Conservation (phyloP, 1,140 invertebrate species). For the Drosophila pseudoobscura region DNA sequence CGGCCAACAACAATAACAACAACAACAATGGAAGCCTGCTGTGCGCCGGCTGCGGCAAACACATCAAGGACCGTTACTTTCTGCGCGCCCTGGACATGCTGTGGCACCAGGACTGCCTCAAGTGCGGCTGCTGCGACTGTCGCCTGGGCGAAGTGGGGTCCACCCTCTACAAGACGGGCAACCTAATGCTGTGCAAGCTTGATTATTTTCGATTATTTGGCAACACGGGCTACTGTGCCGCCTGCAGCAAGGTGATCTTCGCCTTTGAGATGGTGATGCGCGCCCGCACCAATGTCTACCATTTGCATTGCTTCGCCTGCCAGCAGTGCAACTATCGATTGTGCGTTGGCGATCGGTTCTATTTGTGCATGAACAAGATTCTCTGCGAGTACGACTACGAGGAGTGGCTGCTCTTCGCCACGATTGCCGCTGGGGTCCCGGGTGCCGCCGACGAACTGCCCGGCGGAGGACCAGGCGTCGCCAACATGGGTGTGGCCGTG, state of each 20-base stretch:
- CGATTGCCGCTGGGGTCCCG: slow-evolving; percentile 85
- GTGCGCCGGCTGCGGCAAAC: slow-evolving; percentile 93
- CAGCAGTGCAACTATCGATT: slow-evolving; percentile 99
- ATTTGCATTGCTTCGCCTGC: slow-evolving; percentile 99
- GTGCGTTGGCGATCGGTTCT: slow-evolving; percentile 98
- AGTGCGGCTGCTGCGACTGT: slow-evolving; percentile 98
- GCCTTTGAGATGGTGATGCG: slow-evolving; percentile 99
- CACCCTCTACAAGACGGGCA: slow-evolving; percentile 97
- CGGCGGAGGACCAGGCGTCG: slow-evolving; percentile 35
- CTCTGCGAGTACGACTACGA: slow-evolving; percentile 99
- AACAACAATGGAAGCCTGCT: slow-evolving; percentile 87
- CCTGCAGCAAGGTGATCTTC: slow-evolving; percentile 97
- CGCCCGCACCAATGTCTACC: slow-evolving; percentile 97
- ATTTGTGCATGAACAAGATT: slow-evolving; percentile 98
- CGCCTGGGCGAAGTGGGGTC: slow-evolving; percentile 98
- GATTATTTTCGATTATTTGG: slow-evolving; percentile 97
- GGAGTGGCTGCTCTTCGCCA: slow-evolving; percentile 94
- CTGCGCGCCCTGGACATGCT: slow-evolving; percentile 95
- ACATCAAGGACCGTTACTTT: slow-evolving; percentile 92
- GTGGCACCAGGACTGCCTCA: slow-evolving; percentile 99
- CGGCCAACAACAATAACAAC: slow-evolving; percentile 30
- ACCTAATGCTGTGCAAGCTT: slow-evolving; percentile 98
- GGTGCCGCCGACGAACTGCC: slow-evolving; percentile 44
- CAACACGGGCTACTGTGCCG: slow-evolving; percentile 96
- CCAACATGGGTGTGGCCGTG: slow-evolving; percentile 38